Evolutionary conservation across 2,797 vertebrate species (phyloP).

Genomic region (Natrix natrix): DNA sequence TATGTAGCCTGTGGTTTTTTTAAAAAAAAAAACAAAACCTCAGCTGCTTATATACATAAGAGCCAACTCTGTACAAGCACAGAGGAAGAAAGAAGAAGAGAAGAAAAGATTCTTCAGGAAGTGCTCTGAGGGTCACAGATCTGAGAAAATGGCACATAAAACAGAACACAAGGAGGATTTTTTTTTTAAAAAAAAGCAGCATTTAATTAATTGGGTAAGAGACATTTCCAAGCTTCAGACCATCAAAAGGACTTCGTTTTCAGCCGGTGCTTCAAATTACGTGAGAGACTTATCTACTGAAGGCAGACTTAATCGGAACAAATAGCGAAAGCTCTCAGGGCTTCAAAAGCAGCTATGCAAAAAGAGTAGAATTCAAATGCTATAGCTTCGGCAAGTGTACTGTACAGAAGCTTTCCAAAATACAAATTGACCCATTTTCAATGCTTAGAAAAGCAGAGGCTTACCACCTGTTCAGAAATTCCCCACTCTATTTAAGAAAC

Average conservation of each 20-base stretch:
- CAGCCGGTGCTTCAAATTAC: slow-evolving; percentile 68
- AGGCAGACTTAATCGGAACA: slow-evolving; percentile 83
- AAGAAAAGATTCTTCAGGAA: slow-evolving; percentile 50
- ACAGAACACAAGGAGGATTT: slow-evolving; percentile 63
- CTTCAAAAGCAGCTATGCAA: slow-evolving; percentile 51
- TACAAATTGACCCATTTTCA: slow-evolving; percentile 59
- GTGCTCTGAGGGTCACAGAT: slow-evolving; percentile 60
- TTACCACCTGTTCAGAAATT: slow-evolving; percentile 43
- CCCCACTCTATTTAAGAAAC: slow-evolving; percentile 13
- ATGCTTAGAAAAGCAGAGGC: slow-evolving; percentile 52
- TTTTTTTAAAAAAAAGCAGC: slow-evolving; percentile 51
- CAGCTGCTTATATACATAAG: slow-evolving; percentile 37
- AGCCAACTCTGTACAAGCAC: slow-evolving; percentile 28
- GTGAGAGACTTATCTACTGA: slow-evolving; percentile 79
- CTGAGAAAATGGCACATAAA: slow-evolving; percentile 63
- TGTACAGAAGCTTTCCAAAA: slow-evolving; percentile 54
- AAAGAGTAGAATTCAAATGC: slow-evolving; percentile 62
- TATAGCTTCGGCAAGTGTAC: slow-evolving; percentile 23
- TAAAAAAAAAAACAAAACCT: slow-evolving; percentile 11
- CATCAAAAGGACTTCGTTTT: slow-evolving; percentile 78
- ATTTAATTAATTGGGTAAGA: slow-evolving; percentile 78
- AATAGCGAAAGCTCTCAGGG: slow-evolving; percentile 69
- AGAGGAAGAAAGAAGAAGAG: background rate
- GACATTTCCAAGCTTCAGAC: slow-evolving; percentile 74
- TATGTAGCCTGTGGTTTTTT: slow-evolving; percentile 16